Base-by-base conservation (phyloP, 1,140 invertebrate species). In the Neoseiulus cucumeris region DNA sequence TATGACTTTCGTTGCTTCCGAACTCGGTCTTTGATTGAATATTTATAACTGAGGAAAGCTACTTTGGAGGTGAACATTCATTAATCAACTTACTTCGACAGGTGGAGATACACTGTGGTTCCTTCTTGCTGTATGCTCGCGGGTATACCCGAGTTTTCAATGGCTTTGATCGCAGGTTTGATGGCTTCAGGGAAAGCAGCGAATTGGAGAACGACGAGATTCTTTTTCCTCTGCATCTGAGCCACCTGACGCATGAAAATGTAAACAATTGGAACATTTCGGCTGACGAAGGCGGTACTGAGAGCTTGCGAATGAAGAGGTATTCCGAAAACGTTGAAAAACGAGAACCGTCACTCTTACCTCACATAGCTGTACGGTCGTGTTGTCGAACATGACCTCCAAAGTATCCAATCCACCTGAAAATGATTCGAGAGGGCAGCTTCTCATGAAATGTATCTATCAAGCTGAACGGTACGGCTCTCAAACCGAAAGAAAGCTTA, bases 111-210 rank as follows among this genome's bases (percentile, higher is more conserved):
- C 2, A 59, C 51, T 2, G 22, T 29, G 4, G 51, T 59, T 6
- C 25, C 14, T 9, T 59, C 51, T 25, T 59, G 51, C 22, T 59
- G 51, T 12, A 59, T 18, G 22, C 25, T 29, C 14, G 51, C 17
- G 2, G 14, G 22, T 1, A 59, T 59, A 2, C 51, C 51, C 1
- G 51, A 59, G 9, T 59, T 33, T 20, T 59, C 1, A 18, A 59
- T n/a, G 33, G 22, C 51, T 59, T 59, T 59, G 25, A 59, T 25
- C 12, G 51, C 51, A 25, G 51, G 51, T 25, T 59, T 59, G 51
- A 59, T 25, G 25, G 51, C 51, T 59, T 59, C 51, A 1, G 51
- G 51, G 22, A 59, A 59, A 2, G 51, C 25, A 33, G 17, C 22
- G 33, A 59, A 59, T 25, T 59, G 51, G 2, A 59, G 51, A 25